Percentiles rank a stretch among this genome's conserved stretches.
Evolutionary conservation across 2,888 invertebrate genomes (phyloP).

Genomic region (Trilocha varians): DNA sequence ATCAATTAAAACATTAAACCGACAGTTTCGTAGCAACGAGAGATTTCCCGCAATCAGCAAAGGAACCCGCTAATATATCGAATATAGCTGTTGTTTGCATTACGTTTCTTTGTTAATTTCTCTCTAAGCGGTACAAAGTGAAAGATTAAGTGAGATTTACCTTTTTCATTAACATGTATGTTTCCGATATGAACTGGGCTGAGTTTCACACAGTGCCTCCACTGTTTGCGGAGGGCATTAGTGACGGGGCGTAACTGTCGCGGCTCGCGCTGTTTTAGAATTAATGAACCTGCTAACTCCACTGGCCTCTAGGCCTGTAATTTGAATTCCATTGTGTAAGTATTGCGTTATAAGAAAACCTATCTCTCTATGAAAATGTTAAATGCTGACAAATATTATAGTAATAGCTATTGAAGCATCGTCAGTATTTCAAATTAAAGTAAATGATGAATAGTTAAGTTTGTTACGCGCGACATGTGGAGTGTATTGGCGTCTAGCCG

Average conservation of each 20-base stretch:
- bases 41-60: conserved; percentile 36
- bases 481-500: conserved; percentile 36
- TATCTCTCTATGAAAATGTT: neutral
- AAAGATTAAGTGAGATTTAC: conserved; percentile 62
- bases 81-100: conserved; percentile 41
- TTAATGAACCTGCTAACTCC: conserved; percentile 15
- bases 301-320: conserved; percentile 5
- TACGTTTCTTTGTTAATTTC: conserved; percentile 57
- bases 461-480: conserved; percentile 46
- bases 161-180: conserved; percentile 42
- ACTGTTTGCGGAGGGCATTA: conserved; percentile 49
- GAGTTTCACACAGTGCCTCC: conserved; percentile 55
- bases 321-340: neutral
- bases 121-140: conserved; percentile 60
- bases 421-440: conserved; percentile 51
- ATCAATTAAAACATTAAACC: conserved; percentile 24
- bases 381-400: neutral
- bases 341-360: no score
- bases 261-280: conserved; percentile 25
- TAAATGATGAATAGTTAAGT: conserved; percentile 60
- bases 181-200: conserved; percentile 50
- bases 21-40: conserved; percentile 19
- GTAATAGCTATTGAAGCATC: conserved; percentile 25
- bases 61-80: conserved; percentile 38
- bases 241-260: conserved; percentile 49